A percentile compares a stretch with the other conserved stretches of the same genome.
phyloP scores from a whole-genome alignment of 2,113 vertebrate genomes.

The Isichthys henryi region DNA sequence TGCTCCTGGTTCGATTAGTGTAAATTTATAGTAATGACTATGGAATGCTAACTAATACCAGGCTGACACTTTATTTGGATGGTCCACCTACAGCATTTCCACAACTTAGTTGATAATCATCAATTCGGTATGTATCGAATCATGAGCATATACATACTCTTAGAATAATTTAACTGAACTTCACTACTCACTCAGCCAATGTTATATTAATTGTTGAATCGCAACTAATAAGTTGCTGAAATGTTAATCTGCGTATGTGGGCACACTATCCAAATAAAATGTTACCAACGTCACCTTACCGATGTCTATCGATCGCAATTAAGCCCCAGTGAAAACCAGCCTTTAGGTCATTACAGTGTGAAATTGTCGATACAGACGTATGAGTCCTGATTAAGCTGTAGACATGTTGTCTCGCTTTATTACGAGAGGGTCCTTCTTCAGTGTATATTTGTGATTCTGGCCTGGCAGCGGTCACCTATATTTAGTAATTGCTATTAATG shows the following conservation, averaged over 20 bases:
- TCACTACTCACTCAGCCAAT: neutral
- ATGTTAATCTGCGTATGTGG: neutral
- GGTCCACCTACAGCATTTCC: neutral
- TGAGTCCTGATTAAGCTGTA: constrained; percentile 31
- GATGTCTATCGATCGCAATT: constrained; percentile 46
- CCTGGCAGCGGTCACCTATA: neutral
- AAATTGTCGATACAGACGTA: constrained; percentile 47
- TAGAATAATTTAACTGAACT: neutral
- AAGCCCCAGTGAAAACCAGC: constrained; percentile 54
- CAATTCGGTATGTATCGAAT: neutral
- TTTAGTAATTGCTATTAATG: neutral
- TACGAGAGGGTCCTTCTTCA: neutral
- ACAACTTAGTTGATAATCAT: neutral
- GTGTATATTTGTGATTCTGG: neutral
- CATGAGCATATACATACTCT: neutral
- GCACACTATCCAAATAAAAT: neutral
- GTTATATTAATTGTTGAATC: neutral
- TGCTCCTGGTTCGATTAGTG: neutral
- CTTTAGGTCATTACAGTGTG: constrained; percentile 40
- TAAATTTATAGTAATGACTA: constrained; percentile 17
- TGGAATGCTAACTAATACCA: constrained; percentile 28
- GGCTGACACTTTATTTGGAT: neutral
- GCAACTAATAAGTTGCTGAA: neutral
- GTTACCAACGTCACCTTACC: constrained; percentile 19
- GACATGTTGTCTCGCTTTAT: neutral